Base-by-base conservation (phyloP, 1,140 invertebrate genomes). In the Cyphomyrmex costatus region DNA sequence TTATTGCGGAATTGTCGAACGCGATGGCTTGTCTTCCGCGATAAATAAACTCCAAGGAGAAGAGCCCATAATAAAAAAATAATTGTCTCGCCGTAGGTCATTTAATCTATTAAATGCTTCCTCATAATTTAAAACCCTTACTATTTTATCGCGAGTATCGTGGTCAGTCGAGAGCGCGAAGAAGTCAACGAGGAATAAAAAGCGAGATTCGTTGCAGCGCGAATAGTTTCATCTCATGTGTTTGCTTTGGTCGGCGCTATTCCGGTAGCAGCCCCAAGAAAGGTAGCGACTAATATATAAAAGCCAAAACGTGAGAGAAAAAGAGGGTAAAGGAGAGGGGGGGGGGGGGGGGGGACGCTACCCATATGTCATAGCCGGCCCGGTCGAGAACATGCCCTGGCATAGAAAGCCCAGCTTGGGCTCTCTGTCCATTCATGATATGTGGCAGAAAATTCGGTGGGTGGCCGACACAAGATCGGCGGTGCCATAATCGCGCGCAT, bases 361-460 rank as follows among this genome's bases (percentile, higher is more conserved):
- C 91, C 94, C 94, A 94, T 95, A 94, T 94, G 94, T 95, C 94
- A 95, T 90, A 92, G 91, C 89, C 86, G 88, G 71, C 68, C 78
- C 73, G 83, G 82, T 63, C 86, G 86, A 86, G 92, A 90, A 83
- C 94, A 95, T 95, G 94, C 93, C 92, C 83, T 66, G 87, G 94
- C 94, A 95, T 95, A 93, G 89, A 91, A 89, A 93, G 90, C 88
- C 71, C 90, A 92, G 94, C 94, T 95, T 90, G 90, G 85, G 77
- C n/a, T 49, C 77, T 89, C 77, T 91, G 93, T 91, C 93, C 92
- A 92, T 93, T 94, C 91, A 89, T 88, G 89, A 93, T 92, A 93
- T 93, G 89, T 90, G 86, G 61, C 88, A 63, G 74, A 91, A 91
- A 92, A 89, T 91, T 92, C 74, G 85, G 85, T 92, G 89, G 91